These are phyloP conservation scores for Macrotus californicus DNA, from an alignment of 2,113 vertebrate species.

Conservation along the genomic window DNA sequence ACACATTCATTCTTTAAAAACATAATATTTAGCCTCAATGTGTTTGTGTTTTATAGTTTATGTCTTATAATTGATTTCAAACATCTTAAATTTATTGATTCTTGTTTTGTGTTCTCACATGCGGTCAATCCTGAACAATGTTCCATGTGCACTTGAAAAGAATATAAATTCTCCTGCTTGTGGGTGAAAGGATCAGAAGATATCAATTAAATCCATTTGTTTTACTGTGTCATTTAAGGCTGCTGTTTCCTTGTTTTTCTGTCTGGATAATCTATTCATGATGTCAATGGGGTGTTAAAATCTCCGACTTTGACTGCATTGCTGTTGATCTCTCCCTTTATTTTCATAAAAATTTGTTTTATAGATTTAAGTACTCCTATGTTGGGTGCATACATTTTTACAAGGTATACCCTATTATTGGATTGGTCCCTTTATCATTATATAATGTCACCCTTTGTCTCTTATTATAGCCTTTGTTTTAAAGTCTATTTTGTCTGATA, in stretches of 20 bases:
- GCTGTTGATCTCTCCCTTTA: not conserved
- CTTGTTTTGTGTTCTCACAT: not conserved
- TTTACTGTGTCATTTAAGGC: not conserved
- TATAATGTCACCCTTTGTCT: not conserved
- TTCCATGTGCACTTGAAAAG: not conserved
- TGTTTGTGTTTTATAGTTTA: not conserved
- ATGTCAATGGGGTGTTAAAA: not conserved
- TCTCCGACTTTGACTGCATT: not conserved
- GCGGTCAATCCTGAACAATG: not conserved
- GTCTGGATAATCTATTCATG: not conserved
- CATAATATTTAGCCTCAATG: not conserved
- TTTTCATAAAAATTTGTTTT: not conserved
- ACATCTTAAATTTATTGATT: not conserved
- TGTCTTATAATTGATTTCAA: not conserved
- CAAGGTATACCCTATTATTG: not conserved
- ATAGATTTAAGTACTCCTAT: not conserved
- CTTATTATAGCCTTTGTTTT: not conserved
- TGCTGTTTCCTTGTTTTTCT: not conserved
- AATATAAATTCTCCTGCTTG: not conserved
- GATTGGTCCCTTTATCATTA: not conserved
- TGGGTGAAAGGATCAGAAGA: not conserved
- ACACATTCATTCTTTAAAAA: not conserved
- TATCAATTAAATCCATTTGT: not conserved
- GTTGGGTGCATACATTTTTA: not conserved
- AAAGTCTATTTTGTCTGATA: not conserved